A percentile compares a stretch with the other conserved stretches of the same genome.
phyloP scores from a whole-genome alignment of 1,140 invertebrate species.

The Homarus americanus region DNA sequence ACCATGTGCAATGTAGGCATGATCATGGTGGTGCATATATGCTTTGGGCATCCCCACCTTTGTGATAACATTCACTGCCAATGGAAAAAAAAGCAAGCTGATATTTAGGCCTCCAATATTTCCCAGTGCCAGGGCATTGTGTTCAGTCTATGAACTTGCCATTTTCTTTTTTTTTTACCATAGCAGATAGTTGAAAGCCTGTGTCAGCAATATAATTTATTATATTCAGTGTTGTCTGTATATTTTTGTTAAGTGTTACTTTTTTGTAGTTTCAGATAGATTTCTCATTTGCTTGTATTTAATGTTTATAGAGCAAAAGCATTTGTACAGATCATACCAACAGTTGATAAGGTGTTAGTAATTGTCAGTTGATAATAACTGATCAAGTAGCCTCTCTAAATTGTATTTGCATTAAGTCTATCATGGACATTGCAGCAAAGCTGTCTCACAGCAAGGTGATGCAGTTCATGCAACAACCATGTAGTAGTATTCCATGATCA shows the following conservation, averaged over 20 bases:
- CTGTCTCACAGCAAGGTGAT: background rate
- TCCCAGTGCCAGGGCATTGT: constrained; percentile 68
- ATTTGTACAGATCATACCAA: background rate
- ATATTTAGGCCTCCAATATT: constrained; percentile 43
- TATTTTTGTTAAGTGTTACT: constrained; percentile 12
- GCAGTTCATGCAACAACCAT: background rate
- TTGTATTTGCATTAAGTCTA: background rate
- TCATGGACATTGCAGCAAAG: background rate
- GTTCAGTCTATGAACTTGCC: constrained; percentile 41
- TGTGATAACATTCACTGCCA: constrained; percentile 73
- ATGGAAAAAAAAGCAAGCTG: constrained; percentile 55
- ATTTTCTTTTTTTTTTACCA: constrained; percentile 20
- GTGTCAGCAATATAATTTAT: constrained; percentile 30
- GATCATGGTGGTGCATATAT: constrained; percentile 7
- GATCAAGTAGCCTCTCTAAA: background rate
- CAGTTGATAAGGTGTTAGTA: background rate
- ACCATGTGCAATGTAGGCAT: constrained; percentile 39
- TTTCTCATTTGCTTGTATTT: constrained; percentile 7
- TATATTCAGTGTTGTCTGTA: constrained; percentile 34
- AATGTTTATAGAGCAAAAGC: background rate
- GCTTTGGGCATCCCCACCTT: constrained; percentile 18
- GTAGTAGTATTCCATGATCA: background rate
- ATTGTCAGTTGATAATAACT: background rate
- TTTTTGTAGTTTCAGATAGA: constrained; percentile 14
- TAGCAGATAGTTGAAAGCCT: constrained; percentile 38